phyloP scores from a whole-genome alignment of 1,140 invertebrate genomes.

The Drosophila biarmipes region DNA sequence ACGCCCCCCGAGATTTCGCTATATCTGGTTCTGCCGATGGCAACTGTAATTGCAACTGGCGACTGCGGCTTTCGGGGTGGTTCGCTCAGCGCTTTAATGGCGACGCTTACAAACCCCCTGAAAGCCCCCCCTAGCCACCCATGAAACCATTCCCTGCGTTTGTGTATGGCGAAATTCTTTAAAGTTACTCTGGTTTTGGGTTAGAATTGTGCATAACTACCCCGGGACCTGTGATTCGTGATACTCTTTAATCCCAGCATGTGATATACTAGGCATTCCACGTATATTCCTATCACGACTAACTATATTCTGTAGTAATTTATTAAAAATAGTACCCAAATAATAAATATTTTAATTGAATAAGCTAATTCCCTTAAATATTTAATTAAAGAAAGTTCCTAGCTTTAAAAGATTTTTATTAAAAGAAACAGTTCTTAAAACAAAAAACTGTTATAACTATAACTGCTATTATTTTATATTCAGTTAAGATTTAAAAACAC shows the following conservation, averaged over 20 bases:
- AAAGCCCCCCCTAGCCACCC: not conserved
- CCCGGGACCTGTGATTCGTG: not conserved
- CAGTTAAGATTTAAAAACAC: too few relatives aligned
- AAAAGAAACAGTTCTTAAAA: too few relatives aligned
- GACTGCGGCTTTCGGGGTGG: constrained; percentile 67
- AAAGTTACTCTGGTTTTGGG: constrained; percentile 10
- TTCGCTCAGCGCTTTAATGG: constrained; percentile 58
- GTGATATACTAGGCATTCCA: not conserved
- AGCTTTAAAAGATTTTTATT: too few relatives aligned
- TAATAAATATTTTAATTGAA: too few relatives aligned
- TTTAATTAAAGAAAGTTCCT: too few relatives aligned
- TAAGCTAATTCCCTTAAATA: too few relatives aligned
- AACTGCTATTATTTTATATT: too few relatives aligned
- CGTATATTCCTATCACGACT: not conserved
- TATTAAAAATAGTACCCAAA: not conserved
- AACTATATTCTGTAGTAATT: too few relatives aligned
- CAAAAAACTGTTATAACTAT: too few relatives aligned
- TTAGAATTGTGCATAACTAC: not conserved
- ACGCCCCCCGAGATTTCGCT: constrained; percentile 1
- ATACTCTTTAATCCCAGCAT: not conserved
- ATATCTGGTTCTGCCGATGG: constrained; percentile 50
- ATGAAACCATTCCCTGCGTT: constrained; percentile 6
- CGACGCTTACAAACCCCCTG: constrained; percentile 25
- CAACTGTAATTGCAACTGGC: constrained; percentile 76
- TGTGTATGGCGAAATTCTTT: constrained; percentile 17